Base-by-base conservation (phyloP, 2,113 vertebrate genomes). In the Dasyurus viverrinus region DNA sequence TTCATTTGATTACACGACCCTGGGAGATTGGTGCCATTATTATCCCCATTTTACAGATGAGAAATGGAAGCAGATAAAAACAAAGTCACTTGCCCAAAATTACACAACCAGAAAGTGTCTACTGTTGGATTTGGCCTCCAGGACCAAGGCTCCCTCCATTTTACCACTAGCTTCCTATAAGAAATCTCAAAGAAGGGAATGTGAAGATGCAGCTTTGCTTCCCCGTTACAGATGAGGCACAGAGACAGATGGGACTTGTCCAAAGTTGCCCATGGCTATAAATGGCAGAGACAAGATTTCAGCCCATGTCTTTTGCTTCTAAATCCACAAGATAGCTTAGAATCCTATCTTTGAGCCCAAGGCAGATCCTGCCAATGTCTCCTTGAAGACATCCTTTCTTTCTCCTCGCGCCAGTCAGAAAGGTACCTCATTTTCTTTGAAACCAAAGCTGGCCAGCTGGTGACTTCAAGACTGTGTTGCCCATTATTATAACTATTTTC, bases 401-500 rank as follows among this genome's bases (percentile, higher is more conserved):
- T 54, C 91, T 95, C 52, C 60, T 30, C 6, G 22, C 68, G 42
- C 68, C 22, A 36, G 16, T 84, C 54, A 95, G 57, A 53, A 95
- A 93, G 92, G 23, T 6, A 0, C 91, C n/a, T 11, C 14, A 22
- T 93, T 96, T 94, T 94, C 46, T 97, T 94, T 89, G 90, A 95
- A 95, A 89, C 55, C 89, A 92, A 91, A 36, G 93, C 54, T 53
- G 30, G 53, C 92, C 26, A 42, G 36, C 50, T 95, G 12, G 48
- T 93, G 19, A 53, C 36, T 93, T 46, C 54, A 92, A 93, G n/a
- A 92, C 22, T 53, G 12, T 84, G 36, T 92, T 90, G 90, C 68
- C 93, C 92, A 94, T n/a, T 94, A 94, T 93, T 95, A 94, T 89
- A 93, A 24, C 54, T 91, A n/a, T 94, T 36, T 76, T 89, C 54